Percentiles rank a stretch among this genome's conserved stretches.
Evolutionary conservation across 2,113 vertebrate genomes (phyloP).

Genomic region (Naja naja): DNA sequence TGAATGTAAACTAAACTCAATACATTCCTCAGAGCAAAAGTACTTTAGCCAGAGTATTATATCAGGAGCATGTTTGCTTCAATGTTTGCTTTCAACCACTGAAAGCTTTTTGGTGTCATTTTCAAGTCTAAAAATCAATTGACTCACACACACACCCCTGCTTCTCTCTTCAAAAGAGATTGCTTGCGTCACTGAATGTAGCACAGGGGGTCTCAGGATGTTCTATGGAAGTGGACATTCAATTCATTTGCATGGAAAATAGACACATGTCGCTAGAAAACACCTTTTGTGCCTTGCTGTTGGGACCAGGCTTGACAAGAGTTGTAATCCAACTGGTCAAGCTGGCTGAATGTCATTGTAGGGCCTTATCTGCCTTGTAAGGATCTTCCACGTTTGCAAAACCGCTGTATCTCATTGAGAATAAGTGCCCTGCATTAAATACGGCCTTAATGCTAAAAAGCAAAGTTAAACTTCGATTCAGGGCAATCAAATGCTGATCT

Average conservation of each 20-base stretch:
- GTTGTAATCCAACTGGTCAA: background rate
- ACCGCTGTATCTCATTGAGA: background rate
- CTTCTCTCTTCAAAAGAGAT: background rate
- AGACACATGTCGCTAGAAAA: background rate
- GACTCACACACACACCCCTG: background rate
- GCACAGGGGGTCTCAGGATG: background rate
- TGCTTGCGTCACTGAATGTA: background rate
- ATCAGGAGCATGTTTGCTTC: background rate
- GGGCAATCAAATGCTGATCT: background rate
- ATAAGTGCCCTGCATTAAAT: background rate
- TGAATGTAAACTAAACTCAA: background rate
- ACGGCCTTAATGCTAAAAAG: background rate
- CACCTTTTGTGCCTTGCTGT: background rate
- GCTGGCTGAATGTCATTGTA: background rate
- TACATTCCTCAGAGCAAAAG: background rate
- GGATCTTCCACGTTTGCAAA: background rate
- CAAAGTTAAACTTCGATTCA: background rate
- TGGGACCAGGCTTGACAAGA: background rate
- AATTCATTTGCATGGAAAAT: background rate
- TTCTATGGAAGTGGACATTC: background rate
- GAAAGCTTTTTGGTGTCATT: background rate
- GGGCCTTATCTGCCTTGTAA: background rate
- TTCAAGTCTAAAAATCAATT: too few relatives aligned
- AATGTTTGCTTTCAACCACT: background rate
- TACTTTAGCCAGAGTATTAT: background rate